These are phyloP conservation scores for Ostrea edulis DNA, from an alignment of 1,140 invertebrate genomes.

Conservation along the genomic window DNA sequence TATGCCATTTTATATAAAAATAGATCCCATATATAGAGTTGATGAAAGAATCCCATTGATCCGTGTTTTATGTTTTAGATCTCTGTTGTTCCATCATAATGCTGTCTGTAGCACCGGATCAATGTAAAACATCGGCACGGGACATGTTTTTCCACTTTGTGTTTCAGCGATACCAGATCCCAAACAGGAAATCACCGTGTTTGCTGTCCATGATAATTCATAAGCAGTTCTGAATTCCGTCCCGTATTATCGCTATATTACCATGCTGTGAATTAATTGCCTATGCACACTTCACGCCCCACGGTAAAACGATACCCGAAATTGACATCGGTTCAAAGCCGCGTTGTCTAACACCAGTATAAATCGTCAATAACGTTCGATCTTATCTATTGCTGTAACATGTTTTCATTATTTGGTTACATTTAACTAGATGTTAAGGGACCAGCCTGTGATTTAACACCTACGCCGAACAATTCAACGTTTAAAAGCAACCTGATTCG, in stretches of 20 bases:
- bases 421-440: conserved; percentile 41
- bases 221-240: conserved; percentile 1
- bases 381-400: conserved; percentile 34
- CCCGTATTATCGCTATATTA: conserved; percentile 3
- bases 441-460: conserved; percentile 35
- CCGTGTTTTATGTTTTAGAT: neutral
- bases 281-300: conserved; percentile 21
- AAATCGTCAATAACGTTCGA: conserved; percentile 42
- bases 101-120: neutral
- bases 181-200: conserved; percentile 6
- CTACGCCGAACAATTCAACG: conserved; percentile 2
- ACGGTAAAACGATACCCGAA: neutral
- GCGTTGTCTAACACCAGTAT: conserved; percentile 27
- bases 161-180: neutral
- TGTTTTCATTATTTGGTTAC: conserved; percentile 45
- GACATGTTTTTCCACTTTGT: conserved; percentile 35
- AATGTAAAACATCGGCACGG: conserved; percentile 1
- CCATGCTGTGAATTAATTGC: conserved; percentile 33
- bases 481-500: conserved; percentile 24
- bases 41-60: neutral
- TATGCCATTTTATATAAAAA: neutral
- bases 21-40: too few relatives aligned
- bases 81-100: neutral
- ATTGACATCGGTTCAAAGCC: conserved; percentile 33
- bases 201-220: conserved; percentile 22